Evolutionary conservation across 2,797 vertebrate species (phyloP).

Genomic region (Hydrolagus colliei): DNA sequence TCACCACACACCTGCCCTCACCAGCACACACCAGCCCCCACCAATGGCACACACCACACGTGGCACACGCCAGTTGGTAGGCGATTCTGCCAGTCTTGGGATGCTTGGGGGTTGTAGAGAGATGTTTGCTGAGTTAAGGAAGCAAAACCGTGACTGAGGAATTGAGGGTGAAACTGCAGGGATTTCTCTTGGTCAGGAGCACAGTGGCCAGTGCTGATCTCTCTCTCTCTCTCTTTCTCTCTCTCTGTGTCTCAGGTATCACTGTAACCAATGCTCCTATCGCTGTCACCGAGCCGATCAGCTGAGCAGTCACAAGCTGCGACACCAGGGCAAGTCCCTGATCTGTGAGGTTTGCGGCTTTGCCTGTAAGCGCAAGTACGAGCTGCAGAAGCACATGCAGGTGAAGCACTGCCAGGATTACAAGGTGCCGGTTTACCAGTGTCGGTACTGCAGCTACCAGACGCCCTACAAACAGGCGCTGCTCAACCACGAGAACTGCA

Average conservation of each 20-base stretch:
- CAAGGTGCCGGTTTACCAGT: slow-evolving; percentile 63
- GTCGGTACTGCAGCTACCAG: slow-evolving; percentile 82
- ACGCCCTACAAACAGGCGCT: slow-evolving; percentile 83
- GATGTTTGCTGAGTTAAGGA: too few species aligned
- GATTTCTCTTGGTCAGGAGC: too few species aligned
- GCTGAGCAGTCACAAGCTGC: slow-evolving; percentile 90
- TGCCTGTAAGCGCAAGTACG: slow-evolving; percentile 86
- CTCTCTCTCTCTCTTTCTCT: slow-evolving; percentile 34
- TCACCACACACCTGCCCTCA: neutral
- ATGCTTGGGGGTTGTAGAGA: too few species aligned
- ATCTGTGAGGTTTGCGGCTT: slow-evolving; percentile 95
- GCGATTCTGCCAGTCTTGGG: too few species aligned
- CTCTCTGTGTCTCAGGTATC: slow-evolving; percentile 64
- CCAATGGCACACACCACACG: neutral
- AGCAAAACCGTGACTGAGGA: too few species aligned
- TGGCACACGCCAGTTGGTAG: neutral
- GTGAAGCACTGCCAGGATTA: slow-evolving; percentile 69
- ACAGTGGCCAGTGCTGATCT: too few species aligned
- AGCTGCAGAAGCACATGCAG: slow-evolving; percentile 87
- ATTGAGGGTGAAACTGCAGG: too few species aligned
- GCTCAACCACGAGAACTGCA: slow-evolving; percentile 92
- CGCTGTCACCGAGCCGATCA: slow-evolving; percentile 91
- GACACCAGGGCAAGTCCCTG: slow-evolving; percentile 86
- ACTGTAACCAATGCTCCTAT: slow-evolving; percentile 86
- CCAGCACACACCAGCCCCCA: neutral